Base-by-base conservation (phyloP, 2,888 invertebrate genomes). In the Ectemnius continuus region DNA sequence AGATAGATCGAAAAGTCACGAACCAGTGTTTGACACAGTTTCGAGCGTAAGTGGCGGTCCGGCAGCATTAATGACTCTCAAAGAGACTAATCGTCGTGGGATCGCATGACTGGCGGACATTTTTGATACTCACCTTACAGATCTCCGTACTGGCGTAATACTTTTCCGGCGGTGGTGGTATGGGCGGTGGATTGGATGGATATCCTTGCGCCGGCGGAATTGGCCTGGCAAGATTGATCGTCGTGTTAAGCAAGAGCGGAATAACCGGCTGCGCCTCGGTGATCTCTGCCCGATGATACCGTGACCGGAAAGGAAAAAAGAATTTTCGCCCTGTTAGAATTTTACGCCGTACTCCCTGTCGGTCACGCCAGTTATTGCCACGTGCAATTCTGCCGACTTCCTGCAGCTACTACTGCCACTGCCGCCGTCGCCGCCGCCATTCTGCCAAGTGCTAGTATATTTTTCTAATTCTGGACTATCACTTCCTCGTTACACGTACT, bases 121-220 rank as follows among this genome's bases (percentile, higher is more conserved):
- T 83, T 83, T 83, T 80, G 78, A 76, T 76, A 84, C 89, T 88
- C 82, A 90, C 90, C 90, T 90, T 89, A 76, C 89, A 88, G 85
- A 95, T 94, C 91, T 95, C 94, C 77, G 94, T 94, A 83, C 94
- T 94, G 81, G 95, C 94, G 91, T 95, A 95, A 91, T 95, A 95
- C 91, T 94, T 93, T 90, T 94, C 94, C 71, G 94, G 93, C 58
- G 94, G 94, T 72, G 94, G 95, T 75, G 94, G 94, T 85, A 94
- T 93, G 78, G 94, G 93, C 67, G 93, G 93, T 82, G 93, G 94
- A 89, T 93, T 88, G 78, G 89, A 85, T 78, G 89, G 85, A 84
- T 89, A 90, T 82, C 88, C 90, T 83, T 89, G 86, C 76, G 85
- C 86, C 79, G 88, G 85, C 59, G 88, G 87, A 86, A 89, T 89